phyloP scores from a whole-genome alignment of 2,797 vertebrate genomes.

The Liasis olivaceus region DNA sequence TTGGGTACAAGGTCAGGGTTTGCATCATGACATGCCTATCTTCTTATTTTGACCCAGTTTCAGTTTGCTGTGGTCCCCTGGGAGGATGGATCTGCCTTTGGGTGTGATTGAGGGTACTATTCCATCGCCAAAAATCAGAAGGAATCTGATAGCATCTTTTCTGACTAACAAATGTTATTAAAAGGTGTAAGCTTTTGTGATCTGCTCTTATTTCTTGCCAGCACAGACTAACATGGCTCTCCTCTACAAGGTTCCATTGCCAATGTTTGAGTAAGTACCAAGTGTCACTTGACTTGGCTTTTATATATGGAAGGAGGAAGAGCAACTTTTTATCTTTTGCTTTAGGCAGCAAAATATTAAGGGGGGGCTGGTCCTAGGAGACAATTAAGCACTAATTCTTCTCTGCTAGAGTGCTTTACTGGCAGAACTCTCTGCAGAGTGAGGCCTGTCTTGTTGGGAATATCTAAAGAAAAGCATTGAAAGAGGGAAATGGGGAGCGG shows the following conservation, averaged over 20 bases:
- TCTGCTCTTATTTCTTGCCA: not conserved
- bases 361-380: not conserved
- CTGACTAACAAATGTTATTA: not conserved
- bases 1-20: not conserved
- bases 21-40: not conserved
- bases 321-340: not conserved
- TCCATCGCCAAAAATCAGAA: not conserved
- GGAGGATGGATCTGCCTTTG: not conserved
- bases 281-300: not conserved
- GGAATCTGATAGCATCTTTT: not conserved
- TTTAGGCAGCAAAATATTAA: not conserved
- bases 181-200: not conserved
- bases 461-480: not conserved
- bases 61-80: not conserved
- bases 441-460: not conserved
- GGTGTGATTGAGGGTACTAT: not conserved
- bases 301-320: not conserved
- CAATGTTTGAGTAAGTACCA: not conserved
- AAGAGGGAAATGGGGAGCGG: not conserved
- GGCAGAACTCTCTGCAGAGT: not conserved
- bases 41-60: not conserved
- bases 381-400: not conserved
- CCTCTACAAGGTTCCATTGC: not conserved
- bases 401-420: not conserved
- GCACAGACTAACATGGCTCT: not conserved